Conservation (phyloP, 2,113 vertebrate species). For the Mesitornis unicolor region DNA sequence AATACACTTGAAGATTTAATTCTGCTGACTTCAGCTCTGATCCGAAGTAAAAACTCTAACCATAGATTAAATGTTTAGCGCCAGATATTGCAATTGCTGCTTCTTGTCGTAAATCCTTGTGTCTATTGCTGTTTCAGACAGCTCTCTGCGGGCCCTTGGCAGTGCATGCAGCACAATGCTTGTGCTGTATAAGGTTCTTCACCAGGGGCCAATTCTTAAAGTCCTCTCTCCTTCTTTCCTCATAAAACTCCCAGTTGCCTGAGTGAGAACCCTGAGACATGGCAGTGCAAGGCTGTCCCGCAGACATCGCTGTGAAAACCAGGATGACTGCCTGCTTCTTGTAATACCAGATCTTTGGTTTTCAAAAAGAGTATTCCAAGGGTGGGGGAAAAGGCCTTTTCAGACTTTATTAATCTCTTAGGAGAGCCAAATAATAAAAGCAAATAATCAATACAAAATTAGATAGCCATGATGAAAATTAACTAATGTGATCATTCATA, state of each 20-base stretch:
- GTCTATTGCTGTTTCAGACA: conserved; percentile 78
- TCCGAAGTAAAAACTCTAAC: conserved; percentile 78
- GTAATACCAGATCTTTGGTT: conserved; percentile 4
- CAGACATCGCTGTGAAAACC: neutral
- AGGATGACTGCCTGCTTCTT: conserved; percentile 12
- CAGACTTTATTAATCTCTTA: conserved; percentile 63
- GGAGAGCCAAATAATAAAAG: conserved; percentile 68
- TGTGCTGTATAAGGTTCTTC: conserved; percentile 71
- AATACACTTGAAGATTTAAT: conserved; percentile 82
- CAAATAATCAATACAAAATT: conserved; percentile 74
- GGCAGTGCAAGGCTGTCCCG: conserved; percentile 5
- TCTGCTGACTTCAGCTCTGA: conserved; percentile 83
- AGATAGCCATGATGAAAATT: conserved; percentile 71
- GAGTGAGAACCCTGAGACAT: neutral
- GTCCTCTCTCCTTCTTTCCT: conserved; percentile 48
- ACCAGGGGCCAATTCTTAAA: conserved; percentile 62
- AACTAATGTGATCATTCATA: conserved; percentile 74
- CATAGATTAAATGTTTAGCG: conserved; percentile 83
- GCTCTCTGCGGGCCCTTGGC: conserved; percentile 67
- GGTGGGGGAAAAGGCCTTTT: neutral
- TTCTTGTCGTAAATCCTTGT: conserved; percentile 76
- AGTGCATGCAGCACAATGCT: conserved; percentile 64
- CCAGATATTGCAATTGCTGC: conserved; percentile 76
- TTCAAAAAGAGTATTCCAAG: conserved; percentile 19
- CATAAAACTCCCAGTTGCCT: conserved; percentile 33